Conservation (phyloP, 2,888 invertebrate genomes). For the Mylabris sibirica region DNA sequence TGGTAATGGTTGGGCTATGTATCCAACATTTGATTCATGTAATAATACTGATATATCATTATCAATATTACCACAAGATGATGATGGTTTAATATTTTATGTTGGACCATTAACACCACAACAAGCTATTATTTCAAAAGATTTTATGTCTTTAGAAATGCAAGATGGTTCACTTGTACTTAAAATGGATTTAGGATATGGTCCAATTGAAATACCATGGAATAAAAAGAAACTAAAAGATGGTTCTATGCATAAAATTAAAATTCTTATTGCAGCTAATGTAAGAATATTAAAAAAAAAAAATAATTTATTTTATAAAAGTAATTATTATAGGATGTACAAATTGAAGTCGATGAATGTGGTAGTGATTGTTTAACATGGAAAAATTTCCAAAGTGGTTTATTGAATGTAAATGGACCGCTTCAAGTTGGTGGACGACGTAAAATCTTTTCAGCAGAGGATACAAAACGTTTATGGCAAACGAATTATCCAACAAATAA, state of each 20-base stretch:
- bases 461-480: slow-evolving; percentile 72
- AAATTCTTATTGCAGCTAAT: slow-evolving; percentile 70
- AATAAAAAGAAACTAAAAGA: slow-evolving; percentile 78
- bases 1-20: slow-evolving; percentile 94
- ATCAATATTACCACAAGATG: slow-evolving; percentile 78
- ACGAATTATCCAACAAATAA: slow-evolving; percentile 72
- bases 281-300: slow-evolving; percentile 39
- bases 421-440: slow-evolving; percentile 85
- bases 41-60: slow-evolving; percentile 82
- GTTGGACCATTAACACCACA: slow-evolving; percentile 74
- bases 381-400: slow-evolving; percentile 48
- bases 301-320: background rate
- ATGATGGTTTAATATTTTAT: slow-evolving; percentile 88
- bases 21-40: slow-evolving; percentile 86
- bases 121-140: slow-evolving; percentile 74
- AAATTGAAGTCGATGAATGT: slow-evolving; percentile 58
- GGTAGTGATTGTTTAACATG: slow-evolving; percentile 55
- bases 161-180: slow-evolving; percentile 83
- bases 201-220: slow-evolving; percentile 75
- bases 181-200: slow-evolving; percentile 87
- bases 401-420: slow-evolving; percentile 78
- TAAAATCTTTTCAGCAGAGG: slow-evolving; percentile 70
- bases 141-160: slow-evolving; percentile 91
- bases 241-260: slow-evolving; percentile 87
- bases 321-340: slow-evolving; percentile 57